Evolutionary conservation across 2,888 invertebrate genomes (phyloP), one percentile per base, ranked within the genome.

Genomic region (Iphiclides podalirius): DNA sequence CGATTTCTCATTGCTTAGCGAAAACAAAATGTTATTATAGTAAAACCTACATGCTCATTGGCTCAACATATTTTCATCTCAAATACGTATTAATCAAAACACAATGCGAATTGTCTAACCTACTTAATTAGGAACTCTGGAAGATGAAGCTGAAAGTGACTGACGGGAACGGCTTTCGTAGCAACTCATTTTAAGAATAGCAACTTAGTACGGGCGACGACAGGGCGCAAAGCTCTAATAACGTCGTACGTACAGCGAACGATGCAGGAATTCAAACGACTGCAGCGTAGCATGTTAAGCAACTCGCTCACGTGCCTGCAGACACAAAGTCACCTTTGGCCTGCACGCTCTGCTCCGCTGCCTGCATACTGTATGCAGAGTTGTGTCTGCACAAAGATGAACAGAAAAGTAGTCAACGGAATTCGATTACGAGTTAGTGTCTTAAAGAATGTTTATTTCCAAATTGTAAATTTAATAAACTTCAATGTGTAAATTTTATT

Each of bases 261-360:
- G 48, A 56, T 59, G 63, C 62, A 60, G 63, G 75, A 73, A 75
- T 73, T 67, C 63, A 68, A 72, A 75, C 67, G 68, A 71, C 65
- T 60, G 63, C 56, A 61, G 54, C 52, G 51, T 54, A 60, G 50
- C 52, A 54, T 53, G 56, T 61, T 68, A 60, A 59, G 68, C 61
- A 70, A 64, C 69, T 67, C 60, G 58, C 61, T 68, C 70, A 75
- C 72, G 72, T 73, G 67, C 60, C 60, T 38, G 57, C 54, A 54
- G 56, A 55, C 56, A 59, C 59, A 59, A 58, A 60, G 57, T 59
- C 55, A 60, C 57, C 63, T 58, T 60, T 58, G 56, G 55, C 57
- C 56, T 52, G 52, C 48, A 16, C 44, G 53, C 59, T 54, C 56
- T 53, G 56, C 54, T 59, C 55, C 54, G 57, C 54, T 55, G 50